Evolutionary conservation across 2,797 vertebrate species (phyloP).

Genomic region (Micromesistius poutassou): DNA sequence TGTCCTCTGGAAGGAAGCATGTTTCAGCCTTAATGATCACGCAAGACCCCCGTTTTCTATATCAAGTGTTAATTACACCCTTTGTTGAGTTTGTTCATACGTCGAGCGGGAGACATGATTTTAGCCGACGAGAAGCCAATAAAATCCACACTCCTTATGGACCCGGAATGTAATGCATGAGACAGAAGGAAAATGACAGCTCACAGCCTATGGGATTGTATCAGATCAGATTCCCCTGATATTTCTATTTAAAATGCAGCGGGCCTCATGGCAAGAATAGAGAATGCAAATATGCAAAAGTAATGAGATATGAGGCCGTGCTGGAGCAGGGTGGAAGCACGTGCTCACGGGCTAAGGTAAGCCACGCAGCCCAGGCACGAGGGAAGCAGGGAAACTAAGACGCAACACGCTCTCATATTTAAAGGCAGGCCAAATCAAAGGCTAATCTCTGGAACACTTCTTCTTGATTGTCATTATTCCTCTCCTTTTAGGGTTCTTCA

Average conservation of each 20-base stretch:
- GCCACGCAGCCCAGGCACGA: constrained; percentile 16
- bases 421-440: constrained; percentile 46
- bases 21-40: constrained; percentile 21
- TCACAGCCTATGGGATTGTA: constrained; percentile 23
- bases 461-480: constrained; percentile 63
- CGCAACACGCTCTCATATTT: constrained; percentile 51
- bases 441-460: constrained; percentile 46
- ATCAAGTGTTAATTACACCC: constrained; percentile 50
- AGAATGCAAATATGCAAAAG: constrained; percentile 46
- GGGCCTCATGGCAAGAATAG: constrained; percentile 42
- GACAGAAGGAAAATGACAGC: constrained; percentile 30
- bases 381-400: constrained; percentile 23
- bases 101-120: constrained; percentile 30
- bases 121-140: constrained; percentile 39
- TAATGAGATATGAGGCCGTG: constrained; percentile 41
- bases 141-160: constrained; percentile 35
- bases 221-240: constrained; percentile 41
- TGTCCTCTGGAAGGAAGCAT: neutral
- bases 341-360: constrained; percentile 27
- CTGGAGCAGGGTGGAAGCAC: constrained; percentile 29
- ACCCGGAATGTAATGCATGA: constrained; percentile 24
- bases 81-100: constrained; percentile 37
- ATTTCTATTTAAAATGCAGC: constrained; percentile 40
- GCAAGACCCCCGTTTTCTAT: constrained; percentile 33
- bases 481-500: constrained; percentile 57